A percentile compares a stretch with the other conserved stretches of the same genome.
Conservation (phyloP, 2,888 invertebrate genomes). For the Ferrisia virgata region DNA sequence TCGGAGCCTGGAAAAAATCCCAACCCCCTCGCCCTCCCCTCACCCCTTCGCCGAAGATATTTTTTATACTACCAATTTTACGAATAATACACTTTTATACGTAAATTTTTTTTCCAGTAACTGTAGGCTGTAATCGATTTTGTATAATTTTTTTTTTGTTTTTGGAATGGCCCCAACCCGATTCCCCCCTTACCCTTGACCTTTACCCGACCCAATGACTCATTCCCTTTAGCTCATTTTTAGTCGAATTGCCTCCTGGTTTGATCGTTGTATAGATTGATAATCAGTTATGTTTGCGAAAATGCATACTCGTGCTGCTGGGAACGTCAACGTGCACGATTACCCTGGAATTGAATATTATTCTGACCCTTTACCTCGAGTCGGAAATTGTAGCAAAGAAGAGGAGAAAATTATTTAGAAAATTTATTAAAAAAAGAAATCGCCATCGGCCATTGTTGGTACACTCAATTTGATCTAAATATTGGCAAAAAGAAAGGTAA, state of each 20-base stretch:
- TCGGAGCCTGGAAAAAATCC: neutral
- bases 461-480: neutral
- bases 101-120: conserved; percentile 40
- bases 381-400: neutral
- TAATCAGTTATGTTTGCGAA: neutral
- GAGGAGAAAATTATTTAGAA: neutral
- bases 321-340: conserved; percentile 13
- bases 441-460: neutral
- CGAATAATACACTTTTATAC: conserved; percentile 40
- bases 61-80: conserved; percentile 43
- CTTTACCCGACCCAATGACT: no score
- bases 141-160: conserved; percentile 18
- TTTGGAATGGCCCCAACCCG: neutral
- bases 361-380: neutral
- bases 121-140: conserved; percentile 42
- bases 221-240: conserved; percentile 5
- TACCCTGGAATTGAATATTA: neutral
- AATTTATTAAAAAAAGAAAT: conserved; percentile 12
- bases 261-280: neutral
- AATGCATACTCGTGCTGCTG: neutral
- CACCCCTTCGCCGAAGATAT: neutral
- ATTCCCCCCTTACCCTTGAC: neutral
- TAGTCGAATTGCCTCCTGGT: neutral
- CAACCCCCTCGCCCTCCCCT: no score
- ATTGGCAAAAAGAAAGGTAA: neutral